A percentile compares a stretch with the other conserved stretches of the same genome.
These are phyloP conservation scores for Anthopleura sola DNA, from an alignment of 64 coral and sea anemone species.

Conservation along the genomic window DNA sequence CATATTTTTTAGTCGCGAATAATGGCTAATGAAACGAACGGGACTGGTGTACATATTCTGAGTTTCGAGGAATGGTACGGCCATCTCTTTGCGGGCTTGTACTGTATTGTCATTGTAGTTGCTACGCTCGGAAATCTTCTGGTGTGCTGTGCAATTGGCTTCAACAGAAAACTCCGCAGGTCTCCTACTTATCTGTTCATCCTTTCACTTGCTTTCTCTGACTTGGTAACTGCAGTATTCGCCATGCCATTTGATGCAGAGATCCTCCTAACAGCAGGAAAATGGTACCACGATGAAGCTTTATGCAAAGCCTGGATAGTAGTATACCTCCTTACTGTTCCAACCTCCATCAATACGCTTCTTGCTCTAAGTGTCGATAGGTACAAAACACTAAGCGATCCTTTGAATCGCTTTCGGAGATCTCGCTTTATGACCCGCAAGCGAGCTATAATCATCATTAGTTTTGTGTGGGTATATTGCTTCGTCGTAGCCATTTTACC, in stretches of 20 bases:
- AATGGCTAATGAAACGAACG: not conserved
- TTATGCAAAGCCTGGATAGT: constrained; percentile 18
- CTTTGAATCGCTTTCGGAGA: constrained; percentile 29
- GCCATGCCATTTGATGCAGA: constrained; percentile 34
- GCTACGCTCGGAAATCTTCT: constrained; percentile 27
- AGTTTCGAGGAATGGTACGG: not conserved
- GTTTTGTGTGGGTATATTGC: constrained; percentile 48
- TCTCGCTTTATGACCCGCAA: constrained; percentile 47
- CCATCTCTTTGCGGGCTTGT: constrained; percentile 5
- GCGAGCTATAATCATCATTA: constrained; percentile 10
- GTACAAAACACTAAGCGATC: constrained; percentile 44
- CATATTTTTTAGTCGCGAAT: not conserved
- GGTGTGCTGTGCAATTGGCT: constrained; percentile 23
- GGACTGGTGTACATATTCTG: not conserved
- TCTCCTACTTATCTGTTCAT: constrained; percentile 29
- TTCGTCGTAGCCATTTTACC: constrained; percentile 27
- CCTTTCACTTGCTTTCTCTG: constrained; percentile 36
- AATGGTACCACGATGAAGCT: constrained; percentile 23
- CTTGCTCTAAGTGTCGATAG: constrained; percentile 37
- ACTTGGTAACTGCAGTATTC: constrained; percentile 5
- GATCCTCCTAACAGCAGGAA: constrained; percentile 11
- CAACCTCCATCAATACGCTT: constrained; percentile 40
- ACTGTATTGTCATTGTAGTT: not conserved
- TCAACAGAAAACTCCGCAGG: constrained; percentile 15
- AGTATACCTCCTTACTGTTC: not conserved